phyloP scores from a whole-genome alignment of 2,797 vertebrate species.

The Neosilurus mollespiculum region DNA sequence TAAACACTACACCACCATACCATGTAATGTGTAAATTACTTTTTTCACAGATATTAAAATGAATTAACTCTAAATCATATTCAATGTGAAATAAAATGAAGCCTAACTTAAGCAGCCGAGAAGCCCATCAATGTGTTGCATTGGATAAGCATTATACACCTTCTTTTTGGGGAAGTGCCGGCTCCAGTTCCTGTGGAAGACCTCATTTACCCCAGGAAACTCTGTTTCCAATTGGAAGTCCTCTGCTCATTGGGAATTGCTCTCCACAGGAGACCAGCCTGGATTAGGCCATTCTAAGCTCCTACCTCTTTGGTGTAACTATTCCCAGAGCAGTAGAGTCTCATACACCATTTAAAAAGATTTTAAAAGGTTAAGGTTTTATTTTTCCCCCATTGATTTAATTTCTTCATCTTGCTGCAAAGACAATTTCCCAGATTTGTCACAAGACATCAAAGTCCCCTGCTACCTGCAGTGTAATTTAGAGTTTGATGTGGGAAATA shows the following conservation, averaged over 20 bases:
- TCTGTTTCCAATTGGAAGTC: neutral
- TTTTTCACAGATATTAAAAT: no score
- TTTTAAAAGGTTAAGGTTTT: neutral
- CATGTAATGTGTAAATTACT: no score
- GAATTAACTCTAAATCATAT: neutral
- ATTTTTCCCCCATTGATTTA: neutral
- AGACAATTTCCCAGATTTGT: neutral
- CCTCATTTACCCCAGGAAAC: neutral
- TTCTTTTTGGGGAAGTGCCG: no score
- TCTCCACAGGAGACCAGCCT: no score
- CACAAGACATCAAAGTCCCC: neutral
- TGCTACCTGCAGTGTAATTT: neutral
- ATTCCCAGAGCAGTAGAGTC: neutral
- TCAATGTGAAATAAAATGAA: neutral
- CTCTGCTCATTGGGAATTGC: neutral
- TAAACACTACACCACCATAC: no score
- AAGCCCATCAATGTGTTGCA: neutral
- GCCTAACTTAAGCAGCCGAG: neutral
- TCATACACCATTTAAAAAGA: neutral
- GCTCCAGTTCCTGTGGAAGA: neutral
- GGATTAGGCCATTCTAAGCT: neutral
- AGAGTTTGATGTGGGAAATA: neutral
- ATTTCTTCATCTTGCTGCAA: neutral
- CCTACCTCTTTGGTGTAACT: neutral
- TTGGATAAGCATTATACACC: neutral